Base-by-base conservation (phyloP, 2,113 vertebrate species). In the Hippopotamus amphibius region DNA sequence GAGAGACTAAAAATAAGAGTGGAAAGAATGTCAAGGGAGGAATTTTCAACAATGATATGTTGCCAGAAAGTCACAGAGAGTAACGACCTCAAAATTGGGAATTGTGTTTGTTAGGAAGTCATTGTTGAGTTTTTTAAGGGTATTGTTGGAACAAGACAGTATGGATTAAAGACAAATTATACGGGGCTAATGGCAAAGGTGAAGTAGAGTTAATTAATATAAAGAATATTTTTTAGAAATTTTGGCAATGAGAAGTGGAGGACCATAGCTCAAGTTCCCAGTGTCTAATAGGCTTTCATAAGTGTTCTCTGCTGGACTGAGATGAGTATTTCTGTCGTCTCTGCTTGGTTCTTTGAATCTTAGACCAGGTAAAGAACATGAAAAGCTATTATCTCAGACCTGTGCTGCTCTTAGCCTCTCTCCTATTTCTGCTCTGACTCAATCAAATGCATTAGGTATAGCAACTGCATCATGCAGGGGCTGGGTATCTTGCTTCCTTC, bases 1-100 rank as follows among this genome's bases (percentile, higher is more conserved):
- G 81, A 86, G 13, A 79, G 16, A 95, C 55, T 74, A n/a, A 93
- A 96, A 95, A 69, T 59, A 63, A 61, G 46, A 80, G 26, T 41
- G 33, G 77, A 90, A 69, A 85, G 55, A 94, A 90, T 55, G 33
- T 93, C 63, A 94, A 76, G 85, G 19, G 9, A 93, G 53, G 19
- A 71, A 57, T 96, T 76, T 95, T 85, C 50, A 86, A 81, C 82
- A 86, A 79, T 53, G 30, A 76, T 37, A 53, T 59, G 3, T 46
- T 80, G 57, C 17, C 10, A 4, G 68, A 26, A 57, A 88, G 37
- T 68, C 74, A 65, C 66, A 12, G 33, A 91, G 90, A 66, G 59
- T 84, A 77, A 87, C 61, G 26, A 41, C n/a, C 30, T 77, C 79
- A 85, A 81, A 87, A 21, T 1, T 71, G 37, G 7, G 14, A 59